Evolutionary conservation across 2,113 vertebrate genomes (phyloP).

Genomic region (Polypterus senegalus): DNA sequence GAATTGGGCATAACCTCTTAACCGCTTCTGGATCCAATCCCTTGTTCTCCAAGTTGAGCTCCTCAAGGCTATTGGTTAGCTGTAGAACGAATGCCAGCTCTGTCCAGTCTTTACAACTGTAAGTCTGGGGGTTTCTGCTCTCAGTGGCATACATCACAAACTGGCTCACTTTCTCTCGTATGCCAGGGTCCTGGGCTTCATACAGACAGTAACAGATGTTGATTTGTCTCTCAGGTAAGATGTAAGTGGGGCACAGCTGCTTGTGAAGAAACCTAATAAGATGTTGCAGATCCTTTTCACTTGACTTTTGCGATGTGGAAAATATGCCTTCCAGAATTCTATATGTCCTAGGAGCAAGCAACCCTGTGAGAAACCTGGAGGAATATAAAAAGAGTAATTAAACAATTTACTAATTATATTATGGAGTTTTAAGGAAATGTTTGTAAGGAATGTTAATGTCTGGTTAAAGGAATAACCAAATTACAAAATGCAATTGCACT

Average conservation of each 20-base stretch:
- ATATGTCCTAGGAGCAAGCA: slow-evolving; percentile 27
- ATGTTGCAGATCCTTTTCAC: neutral
- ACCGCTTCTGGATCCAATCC: slow-evolving; percentile 20
- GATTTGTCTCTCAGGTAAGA: slow-evolving; percentile 26
- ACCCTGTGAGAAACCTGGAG: slow-evolving; percentile 30
- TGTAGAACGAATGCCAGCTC: slow-evolving; percentile 32
- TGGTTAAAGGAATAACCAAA: too few relatives aligned
- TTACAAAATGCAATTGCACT: too few relatives aligned
- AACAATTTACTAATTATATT: neutral
- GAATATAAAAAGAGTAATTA: neutral
- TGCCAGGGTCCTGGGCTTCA: slow-evolving; percentile 26
- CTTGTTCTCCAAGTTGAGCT: slow-evolving; percentile 25
- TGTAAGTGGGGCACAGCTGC: slow-evolving; percentile 20
- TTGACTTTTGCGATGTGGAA: neutral
- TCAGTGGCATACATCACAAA: slow-evolving; percentile 22
- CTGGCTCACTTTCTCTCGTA: slow-evolving; percentile 15
- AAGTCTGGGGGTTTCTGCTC: neutral
- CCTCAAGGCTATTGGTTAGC: slow-evolving; percentile 24
- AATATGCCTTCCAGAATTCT: slow-evolving; percentile 28
- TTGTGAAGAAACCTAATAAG: slow-evolving; percentile 23
- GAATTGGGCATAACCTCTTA: slow-evolving; percentile 24
- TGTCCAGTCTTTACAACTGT: slow-evolving; percentile 21
- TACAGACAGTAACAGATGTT: slow-evolving; percentile 33
- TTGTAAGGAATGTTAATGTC: too few relatives aligned
- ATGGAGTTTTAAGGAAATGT: too few relatives aligned